These are phyloP conservation scores for Selenia dentaria DNA, from an alignment of 2,888 invertebrate genomes.

Conservation along the genomic window DNA sequence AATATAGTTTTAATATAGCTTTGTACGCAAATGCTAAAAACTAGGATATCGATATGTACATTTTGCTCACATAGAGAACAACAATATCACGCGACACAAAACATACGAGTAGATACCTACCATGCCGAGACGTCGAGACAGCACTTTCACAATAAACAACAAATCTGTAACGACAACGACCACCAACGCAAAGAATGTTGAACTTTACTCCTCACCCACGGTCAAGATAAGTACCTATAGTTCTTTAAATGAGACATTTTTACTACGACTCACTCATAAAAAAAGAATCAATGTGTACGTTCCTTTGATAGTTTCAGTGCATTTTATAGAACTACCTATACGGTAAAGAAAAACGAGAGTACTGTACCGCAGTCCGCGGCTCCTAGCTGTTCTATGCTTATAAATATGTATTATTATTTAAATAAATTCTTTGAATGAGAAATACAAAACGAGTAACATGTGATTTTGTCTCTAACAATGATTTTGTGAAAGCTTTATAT, in stretches of 20 bases:
- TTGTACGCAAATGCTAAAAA: too few species aligned
- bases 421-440: conserved; percentile 4
- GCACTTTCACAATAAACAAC: conserved; percentile 44
- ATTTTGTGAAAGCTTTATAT: background rate
- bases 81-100: conserved; percentile 21
- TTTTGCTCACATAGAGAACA: conserved; percentile 20
- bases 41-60: background rate
- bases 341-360: too few species aligned
- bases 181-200: conserved; percentile 39
- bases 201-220: conserved; percentile 41
- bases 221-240: conserved; percentile 7
- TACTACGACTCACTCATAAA: too few species aligned
- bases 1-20: too few species aligned
- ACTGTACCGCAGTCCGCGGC: background rate
- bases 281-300: too few species aligned
- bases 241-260: conserved; percentile 14
- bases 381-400: background rate
- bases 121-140: conserved; percentile 34
- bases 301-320: too few species aligned
- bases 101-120: conserved; percentile 9
- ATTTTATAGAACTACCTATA: too few species aligned
- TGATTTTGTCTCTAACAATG: background rate
- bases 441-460: conserved; percentile 7
- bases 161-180: conserved; percentile 28
- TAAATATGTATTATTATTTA: conserved; percentile 7